Conservation (phyloP, 2,797 vertebrate species). For the Sandelia bainsii region DNA sequence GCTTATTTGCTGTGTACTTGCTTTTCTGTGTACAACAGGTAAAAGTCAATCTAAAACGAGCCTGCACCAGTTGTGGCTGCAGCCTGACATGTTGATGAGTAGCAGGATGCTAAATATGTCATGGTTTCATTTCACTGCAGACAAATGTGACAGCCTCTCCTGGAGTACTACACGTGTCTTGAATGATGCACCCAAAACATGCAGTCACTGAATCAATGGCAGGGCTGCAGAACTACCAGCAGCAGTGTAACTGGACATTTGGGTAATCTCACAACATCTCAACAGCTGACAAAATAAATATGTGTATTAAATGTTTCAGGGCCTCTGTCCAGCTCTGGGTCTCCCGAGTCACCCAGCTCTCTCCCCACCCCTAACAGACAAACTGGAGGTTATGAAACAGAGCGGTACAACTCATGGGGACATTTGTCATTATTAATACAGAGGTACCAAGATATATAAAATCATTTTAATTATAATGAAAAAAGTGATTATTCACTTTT, state of each 20-base stretch:
- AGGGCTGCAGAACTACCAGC: constrained; percentile 14
- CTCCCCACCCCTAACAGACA: constrained; percentile 5
- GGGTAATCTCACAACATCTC: constrained; percentile 31
- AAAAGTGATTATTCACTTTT: neutral
- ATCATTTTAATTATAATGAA: constrained; percentile 4
- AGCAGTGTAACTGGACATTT: constrained; percentile 29
- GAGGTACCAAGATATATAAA: neutral
- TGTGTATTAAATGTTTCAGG: constrained; percentile 32
- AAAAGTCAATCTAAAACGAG: constrained; percentile 18
- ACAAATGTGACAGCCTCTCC: constrained; percentile 42
- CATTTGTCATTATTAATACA: neutral
- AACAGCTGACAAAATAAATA: constrained; percentile 24
- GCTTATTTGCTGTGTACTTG: neutral
- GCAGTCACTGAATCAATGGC: neutral
- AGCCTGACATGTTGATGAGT: constrained; percentile 44
- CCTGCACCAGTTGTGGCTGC: constrained; percentile 37
- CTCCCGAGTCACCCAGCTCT: constrained; percentile 17
- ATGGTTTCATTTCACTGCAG: constrained; percentile 42
- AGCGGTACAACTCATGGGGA: neutral
- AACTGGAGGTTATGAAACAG: constrained; percentile 15
- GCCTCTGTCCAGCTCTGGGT: constrained; percentile 21
- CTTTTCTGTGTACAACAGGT: neutral
- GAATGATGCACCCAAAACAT: constrained; percentile 3
- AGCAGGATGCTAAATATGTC: constrained; percentile 46
- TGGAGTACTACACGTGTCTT: constrained; percentile 17